Evolutionary conservation across 2,113 vertebrate genomes (phyloP).

Genomic region (Thinocorus orbignyianus): DNA sequence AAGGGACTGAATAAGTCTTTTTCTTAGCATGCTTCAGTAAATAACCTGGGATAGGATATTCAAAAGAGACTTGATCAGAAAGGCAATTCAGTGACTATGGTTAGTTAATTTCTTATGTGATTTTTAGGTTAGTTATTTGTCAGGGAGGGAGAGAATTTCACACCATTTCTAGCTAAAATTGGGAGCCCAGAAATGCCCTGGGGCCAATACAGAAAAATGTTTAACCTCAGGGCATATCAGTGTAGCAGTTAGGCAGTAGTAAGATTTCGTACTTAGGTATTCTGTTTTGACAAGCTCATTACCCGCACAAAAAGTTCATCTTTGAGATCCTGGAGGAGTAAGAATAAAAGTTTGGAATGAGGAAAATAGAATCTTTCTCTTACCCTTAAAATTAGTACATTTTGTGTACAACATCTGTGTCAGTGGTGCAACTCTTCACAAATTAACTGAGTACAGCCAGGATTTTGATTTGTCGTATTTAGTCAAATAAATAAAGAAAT

Average conservation of each 20-base stretch:
- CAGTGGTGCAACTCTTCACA: neutral
- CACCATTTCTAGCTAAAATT: neutral
- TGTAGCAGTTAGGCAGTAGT: neutral
- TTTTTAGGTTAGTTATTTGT: neutral
- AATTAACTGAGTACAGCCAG: neutral
- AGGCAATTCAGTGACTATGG: neutral
- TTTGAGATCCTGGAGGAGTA: neutral
- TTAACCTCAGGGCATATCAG: neutral
- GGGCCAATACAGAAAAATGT: neutral
- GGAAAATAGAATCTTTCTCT: neutral
- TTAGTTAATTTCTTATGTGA: neutral
- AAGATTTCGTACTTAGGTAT: neutral
- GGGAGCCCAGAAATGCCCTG: neutral
- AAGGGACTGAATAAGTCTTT: neutral
- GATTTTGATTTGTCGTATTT: neutral
- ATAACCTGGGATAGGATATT: neutral
- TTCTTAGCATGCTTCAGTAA: constrained; percentile 27
- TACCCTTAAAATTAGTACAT: fast-evolving
- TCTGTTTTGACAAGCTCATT: neutral
- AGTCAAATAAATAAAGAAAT: neutral
- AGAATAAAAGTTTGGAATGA: neutral
- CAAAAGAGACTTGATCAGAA: neutral
- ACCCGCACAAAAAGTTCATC: neutral
- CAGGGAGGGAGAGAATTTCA: neutral
- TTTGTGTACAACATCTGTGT: neutral